Conservation (phyloP, 2,797 vertebrate species). For the Lophius americanus region DNA sequence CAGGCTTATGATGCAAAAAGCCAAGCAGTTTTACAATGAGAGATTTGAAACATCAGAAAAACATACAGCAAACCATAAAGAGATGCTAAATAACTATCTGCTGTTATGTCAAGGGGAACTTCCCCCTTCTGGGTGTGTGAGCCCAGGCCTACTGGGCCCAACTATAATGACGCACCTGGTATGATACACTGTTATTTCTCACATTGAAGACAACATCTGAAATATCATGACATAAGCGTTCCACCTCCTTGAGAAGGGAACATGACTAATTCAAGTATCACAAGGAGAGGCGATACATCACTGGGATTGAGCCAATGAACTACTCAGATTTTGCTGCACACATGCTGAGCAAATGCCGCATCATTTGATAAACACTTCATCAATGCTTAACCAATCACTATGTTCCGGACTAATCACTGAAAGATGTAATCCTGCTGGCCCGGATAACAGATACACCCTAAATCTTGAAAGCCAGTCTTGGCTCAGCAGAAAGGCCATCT, state of each 20-base stretch:
- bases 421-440: constrained; percentile 39
- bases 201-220: not conserved
- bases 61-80: too few species aligned
- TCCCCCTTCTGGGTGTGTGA: too few species aligned
- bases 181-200: too few species aligned
- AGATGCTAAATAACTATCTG: too few species aligned
- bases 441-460: constrained; percentile 56
- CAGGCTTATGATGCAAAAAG: too few species aligned
- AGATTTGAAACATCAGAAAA: too few species aligned
- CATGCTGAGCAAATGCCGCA: constrained; percentile 1
- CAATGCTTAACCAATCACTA: constrained; percentile 12
- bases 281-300: not conserved
- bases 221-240: constrained; percentile 6
- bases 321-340: constrained; percentile 43
- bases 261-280: constrained; percentile 11
- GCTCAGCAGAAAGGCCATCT: constrained; percentile 30
- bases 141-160: too few species aligned
- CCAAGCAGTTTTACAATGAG: too few species aligned
- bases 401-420: constrained; percentile 24
- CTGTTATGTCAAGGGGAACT: too few species aligned
- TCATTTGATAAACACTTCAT: constrained; percentile 42
- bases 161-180: too few species aligned
- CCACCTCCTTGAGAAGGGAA: not conserved
- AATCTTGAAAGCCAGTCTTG: constrained; percentile 45
- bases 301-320: constrained; percentile 44